A percentile compares a stretch with the other conserved stretches of the same genome.
phyloP scores from a whole-genome alignment of 92 coral and sea anemone species.

The Epizoanthus rinbou region DNA sequence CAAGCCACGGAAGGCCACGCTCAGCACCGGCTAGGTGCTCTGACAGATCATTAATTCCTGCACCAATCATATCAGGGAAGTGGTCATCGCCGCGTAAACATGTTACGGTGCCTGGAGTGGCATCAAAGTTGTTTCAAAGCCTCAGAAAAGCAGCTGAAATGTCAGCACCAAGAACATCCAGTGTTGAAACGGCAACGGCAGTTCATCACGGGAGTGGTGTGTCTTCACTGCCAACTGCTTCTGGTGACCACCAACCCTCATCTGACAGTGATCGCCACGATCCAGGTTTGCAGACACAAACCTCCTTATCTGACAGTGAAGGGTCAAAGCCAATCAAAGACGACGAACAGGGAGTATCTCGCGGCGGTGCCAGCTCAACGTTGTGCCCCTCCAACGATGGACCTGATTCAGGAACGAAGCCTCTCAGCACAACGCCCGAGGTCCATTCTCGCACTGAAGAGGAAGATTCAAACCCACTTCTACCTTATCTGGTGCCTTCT shows the following conservation, averaged over 20 bases:
- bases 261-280: neutral
- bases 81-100: neutral
- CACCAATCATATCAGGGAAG: neutral
- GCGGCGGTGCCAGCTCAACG: too few relatives aligned
- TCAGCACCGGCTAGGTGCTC: conserved; percentile 26
- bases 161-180: neutral
- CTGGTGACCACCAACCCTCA: neutral
- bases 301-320: too few relatives aligned
- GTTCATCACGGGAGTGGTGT: neutral
- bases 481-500: too few relatives aligned
- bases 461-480: too few relatives aligned
- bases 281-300: too few relatives aligned
- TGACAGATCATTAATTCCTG: neutral
- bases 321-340: neutral
- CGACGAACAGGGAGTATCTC: neutral
- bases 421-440: too few relatives aligned
- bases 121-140: neutral
- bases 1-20: conserved; percentile 10
- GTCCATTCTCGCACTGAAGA: too few relatives aligned
- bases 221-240: neutral
- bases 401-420: too few relatives aligned
- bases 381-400: too few relatives aligned
- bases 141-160: too few relatives aligned
- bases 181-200: too few relatives aligned
- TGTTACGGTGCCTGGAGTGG: neutral